Conservation (phyloP, 2,888 invertebrate species). For the Agelastica alni region DNA sequence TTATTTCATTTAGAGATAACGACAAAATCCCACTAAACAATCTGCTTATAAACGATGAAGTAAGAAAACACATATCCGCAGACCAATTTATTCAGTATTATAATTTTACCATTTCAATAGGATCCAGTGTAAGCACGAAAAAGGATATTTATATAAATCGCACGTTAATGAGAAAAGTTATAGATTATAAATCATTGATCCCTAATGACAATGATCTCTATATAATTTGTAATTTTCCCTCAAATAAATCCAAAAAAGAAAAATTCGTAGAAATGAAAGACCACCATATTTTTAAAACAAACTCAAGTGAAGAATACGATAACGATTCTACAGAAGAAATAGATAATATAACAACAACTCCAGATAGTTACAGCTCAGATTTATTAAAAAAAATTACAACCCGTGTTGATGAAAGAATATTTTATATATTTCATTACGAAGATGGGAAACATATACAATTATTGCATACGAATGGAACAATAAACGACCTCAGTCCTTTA, state of each 20-base stretch:
- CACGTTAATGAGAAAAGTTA: neutral
- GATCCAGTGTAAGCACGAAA: neutral
- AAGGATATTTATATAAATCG: constrained; percentile 4
- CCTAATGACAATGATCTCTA: neutral
- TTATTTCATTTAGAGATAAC: constrained; percentile 13
- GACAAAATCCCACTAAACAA: neutral
- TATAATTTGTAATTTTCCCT: neutral
- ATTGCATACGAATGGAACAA: constrained; percentile 1
- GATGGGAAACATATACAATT: neutral
- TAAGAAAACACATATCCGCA: neutral
- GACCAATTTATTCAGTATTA: constrained; percentile 2
- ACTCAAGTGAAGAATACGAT: too few relatives aligned
- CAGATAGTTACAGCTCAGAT: too few relatives aligned
- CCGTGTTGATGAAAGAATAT: neutral
- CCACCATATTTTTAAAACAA: too few relatives aligned
- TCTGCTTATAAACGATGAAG: neutral
- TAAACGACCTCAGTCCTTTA: constrained; percentile 6
- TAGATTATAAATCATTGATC: neutral
- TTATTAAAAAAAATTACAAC: too few relatives aligned
- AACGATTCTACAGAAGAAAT: too few relatives aligned
- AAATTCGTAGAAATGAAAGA: too few relatives aligned
- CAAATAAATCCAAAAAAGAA: too few relatives aligned
- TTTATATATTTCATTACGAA: neutral
- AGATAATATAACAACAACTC: too few relatives aligned
- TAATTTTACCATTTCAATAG: neutral